These are phyloP conservation scores for Apis florea DNA, from an alignment of 1,140 invertebrate genomes.

Conservation along the genomic window DNA sequence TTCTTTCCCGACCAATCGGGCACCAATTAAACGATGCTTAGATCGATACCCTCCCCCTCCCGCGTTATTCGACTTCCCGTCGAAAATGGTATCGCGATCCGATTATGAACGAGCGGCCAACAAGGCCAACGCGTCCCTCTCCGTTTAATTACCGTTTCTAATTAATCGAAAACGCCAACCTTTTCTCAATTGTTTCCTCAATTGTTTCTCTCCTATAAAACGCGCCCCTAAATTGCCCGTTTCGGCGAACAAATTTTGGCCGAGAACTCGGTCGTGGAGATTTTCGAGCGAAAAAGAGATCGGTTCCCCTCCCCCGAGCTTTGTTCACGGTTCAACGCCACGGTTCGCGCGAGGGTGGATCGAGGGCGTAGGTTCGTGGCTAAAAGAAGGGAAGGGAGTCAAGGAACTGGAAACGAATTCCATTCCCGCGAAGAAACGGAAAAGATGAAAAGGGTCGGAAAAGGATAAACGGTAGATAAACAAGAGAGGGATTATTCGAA, in stretches of 20 bases:
- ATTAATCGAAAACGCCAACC: slow-evolving; percentile 1
- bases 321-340: too few relatives aligned
- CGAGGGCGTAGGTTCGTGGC: slow-evolving; percentile 31
- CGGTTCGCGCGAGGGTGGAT: too few relatives aligned
- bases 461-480: too few relatives aligned
- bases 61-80: background rate
- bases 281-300: too few relatives aligned
- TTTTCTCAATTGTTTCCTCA: too few relatives aligned
- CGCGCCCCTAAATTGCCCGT: too few relatives aligned
- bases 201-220: too few relatives aligned
- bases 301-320: too few relatives aligned
- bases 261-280: too few relatives aligned
- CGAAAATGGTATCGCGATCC: slow-evolving; percentile 4
- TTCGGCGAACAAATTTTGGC: too few relatives aligned
- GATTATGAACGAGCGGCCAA: slow-evolving; percentile 1
- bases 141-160: slow-evolving; percentile 18
- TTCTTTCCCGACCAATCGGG: background rate
- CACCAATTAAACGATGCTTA: slow-evolving; percentile 41
- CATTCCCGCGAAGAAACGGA: slow-evolving; percentile 63
- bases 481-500: too few relatives aligned
- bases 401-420: slow-evolving; percentile 73
- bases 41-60: slow-evolving; percentile 4
- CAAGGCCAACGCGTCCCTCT: background rate
- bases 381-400: slow-evolving; percentile 58
- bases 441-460: too few relatives aligned